These are phyloP conservation scores for Nomia melanderi DNA, from an alignment of 1,140 invertebrate genomes.

Conservation along the genomic window DNA sequence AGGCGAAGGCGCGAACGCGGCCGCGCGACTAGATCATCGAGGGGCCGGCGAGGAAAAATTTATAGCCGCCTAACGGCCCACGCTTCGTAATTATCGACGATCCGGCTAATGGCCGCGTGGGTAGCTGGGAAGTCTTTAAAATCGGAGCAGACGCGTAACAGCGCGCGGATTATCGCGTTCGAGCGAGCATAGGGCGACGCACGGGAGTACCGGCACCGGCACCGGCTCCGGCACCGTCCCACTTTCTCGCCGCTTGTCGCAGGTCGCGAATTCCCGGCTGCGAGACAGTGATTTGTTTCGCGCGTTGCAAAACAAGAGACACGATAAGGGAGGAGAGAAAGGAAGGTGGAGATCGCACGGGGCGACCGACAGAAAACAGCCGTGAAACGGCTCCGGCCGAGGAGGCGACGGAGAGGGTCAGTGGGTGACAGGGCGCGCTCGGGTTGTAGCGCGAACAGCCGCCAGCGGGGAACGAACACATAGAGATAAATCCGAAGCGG, in stretches of 20 bases:
- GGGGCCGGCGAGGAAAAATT: too few species aligned
- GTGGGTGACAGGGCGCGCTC: constrained; percentile 16
- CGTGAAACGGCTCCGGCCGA: constrained; percentile 15
- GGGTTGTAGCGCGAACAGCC: background rate
- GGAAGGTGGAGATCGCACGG: constrained; percentile 16
- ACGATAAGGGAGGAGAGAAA: constrained; percentile 40
- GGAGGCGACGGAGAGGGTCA: constrained; percentile 17
- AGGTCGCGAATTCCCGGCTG: constrained; percentile 60
- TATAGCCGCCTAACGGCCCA: background rate
- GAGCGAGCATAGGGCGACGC: background rate
- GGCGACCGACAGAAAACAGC: constrained; percentile 25
- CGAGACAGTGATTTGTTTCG: constrained; percentile 68
- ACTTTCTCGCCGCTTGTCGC: constrained; percentile 61
- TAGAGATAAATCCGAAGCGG: background rate
- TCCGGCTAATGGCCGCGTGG: constrained; percentile 27
- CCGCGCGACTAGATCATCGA: background rate
- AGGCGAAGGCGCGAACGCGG: background rate
- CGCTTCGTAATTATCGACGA: constrained; percentile 47
- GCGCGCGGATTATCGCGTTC: constrained; percentile 52
- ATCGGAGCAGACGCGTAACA: background rate
- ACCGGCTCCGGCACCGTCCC: too few species aligned
- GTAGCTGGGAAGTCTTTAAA: constrained; percentile 23
- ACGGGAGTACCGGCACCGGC: background rate
- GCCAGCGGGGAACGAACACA: background rate
- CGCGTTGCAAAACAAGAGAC: constrained; percentile 57